Base-by-base conservation (phyloP, 2,888 invertebrate species). In the Octonoba sinensis region DNA sequence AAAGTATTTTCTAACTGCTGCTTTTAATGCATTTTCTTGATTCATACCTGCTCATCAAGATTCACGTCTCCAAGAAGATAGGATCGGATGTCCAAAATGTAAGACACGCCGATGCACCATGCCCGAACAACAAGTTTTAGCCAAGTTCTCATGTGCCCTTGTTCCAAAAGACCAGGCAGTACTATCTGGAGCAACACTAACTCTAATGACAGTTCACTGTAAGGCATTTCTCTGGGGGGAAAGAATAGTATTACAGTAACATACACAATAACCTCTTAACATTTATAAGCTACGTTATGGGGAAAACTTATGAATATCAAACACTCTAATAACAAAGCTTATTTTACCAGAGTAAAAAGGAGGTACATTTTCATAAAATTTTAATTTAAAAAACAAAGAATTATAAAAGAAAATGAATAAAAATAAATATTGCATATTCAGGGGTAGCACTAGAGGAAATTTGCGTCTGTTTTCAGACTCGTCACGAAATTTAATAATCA, bases 141-240 rank as follows among this genome's bases (percentile, higher is more conserved):
- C 96, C 98, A 97, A 12, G 94, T 93, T 11, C 97, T 91, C 0
- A 97, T 97, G 88, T 99, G 97, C 0, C 96, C 95, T 89, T 99
- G 98, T 87, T 99, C 99, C 81, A 99, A 90, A 56, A 99, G 90
- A 0, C 98, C 97, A 0, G 99, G 99, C 73, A 99, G 91, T 69
- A 99, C 96, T 49, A 99, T 95, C 91, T 97, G 97, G 60, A 97
- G 90, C 18, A 97, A 89, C 51, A 99, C 90, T 72, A 99, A 89
- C 88, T 99, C 99, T 87, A 99, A 89, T 20, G 97, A 97, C 12
- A 99, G 90, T 89, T 99, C 99, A 89, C 96, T 97, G 22, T 97
- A 94, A 85, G 92, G 90, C 8, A 89, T 90, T 86, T 91, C 92
- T 71, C 84, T 84, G 49, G 18, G 87, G 86, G 51, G 79, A 62